Evolutionary conservation across 2,113 vertebrate genomes (phyloP).

Genomic region (Tamias sibiricus): DNA sequence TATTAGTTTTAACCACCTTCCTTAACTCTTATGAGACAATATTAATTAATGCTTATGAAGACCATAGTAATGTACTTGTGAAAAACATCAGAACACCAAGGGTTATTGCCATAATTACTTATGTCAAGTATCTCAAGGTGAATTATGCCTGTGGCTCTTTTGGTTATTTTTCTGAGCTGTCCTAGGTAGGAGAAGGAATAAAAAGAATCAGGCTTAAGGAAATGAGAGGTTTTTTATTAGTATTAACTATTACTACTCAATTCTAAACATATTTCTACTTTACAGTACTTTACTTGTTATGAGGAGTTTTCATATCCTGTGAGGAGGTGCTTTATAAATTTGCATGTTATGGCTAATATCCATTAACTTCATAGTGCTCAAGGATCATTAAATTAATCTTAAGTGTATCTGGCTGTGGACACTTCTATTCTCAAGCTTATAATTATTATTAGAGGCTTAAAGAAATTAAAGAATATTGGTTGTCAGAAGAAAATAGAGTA

Average conservation of each 20-base stretch:
- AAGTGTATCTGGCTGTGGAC: constrained; percentile 15
- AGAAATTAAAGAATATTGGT: constrained; percentile 8
- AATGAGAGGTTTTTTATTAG: constrained; percentile 39
- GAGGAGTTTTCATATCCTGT: constrained; percentile 3
- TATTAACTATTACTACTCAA: constrained; percentile 41
- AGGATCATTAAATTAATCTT: constrained; percentile 58
- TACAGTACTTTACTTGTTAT: constrained; percentile 33
- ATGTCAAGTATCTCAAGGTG: constrained; percentile 2
- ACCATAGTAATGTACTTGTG: constrained; percentile 13
- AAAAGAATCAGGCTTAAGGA: constrained; percentile 5
- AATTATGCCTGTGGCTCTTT: constrained; percentile 43
- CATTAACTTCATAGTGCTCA: constrained; percentile 52
- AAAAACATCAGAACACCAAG: constrained; percentile 35
- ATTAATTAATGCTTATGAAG: constrained; percentile 65
- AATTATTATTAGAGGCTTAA: background rate
- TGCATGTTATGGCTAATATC: constrained; percentile 29
- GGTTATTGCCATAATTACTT: constrained; percentile 37
- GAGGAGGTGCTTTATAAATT: constrained; percentile 28
- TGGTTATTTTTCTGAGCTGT: background rate
- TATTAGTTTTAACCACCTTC: constrained; percentile 36
- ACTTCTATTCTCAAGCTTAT: constrained; percentile 38
- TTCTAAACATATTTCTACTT: constrained; percentile 33
- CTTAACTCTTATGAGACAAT: constrained; percentile 11
- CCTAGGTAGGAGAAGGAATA: background rate
- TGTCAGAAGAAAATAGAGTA: constrained; percentile 57